These are phyloP conservation scores for Halocynthia roretzi DNA, from an alignment of 23 tunicate species.

Conservation along the genomic window DNA sequence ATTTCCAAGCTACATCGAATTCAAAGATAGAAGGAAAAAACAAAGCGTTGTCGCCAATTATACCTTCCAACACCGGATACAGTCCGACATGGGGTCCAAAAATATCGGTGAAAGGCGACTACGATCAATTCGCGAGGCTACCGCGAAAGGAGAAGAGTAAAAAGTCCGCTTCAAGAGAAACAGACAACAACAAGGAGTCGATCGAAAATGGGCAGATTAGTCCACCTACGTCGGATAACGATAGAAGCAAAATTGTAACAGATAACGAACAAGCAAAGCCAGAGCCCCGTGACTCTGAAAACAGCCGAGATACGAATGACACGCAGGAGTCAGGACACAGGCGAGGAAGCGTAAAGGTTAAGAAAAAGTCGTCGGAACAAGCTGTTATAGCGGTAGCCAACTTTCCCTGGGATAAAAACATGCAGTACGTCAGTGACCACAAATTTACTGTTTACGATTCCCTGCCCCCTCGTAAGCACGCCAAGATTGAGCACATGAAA, in stretches of 20 bases:
- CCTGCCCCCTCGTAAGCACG: slow-evolving; percentile 15
- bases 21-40: too few relatives aligned
- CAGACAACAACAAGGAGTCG: slow-evolving; percentile 2
- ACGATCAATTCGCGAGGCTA: slow-evolving; percentile 66
- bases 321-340: not conserved
- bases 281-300: not conserved
- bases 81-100: slow-evolving; percentile 1
- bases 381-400: not conserved
- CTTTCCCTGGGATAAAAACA: not conserved
- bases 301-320: too few relatives aligned
- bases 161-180: not conserved
- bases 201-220: too few relatives aligned
- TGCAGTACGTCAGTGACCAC: not conserved
- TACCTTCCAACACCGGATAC: too few relatives aligned
- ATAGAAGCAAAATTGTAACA: not conserved
- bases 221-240: too few relatives aligned
- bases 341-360: not conserved
- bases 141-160: slow-evolving; percentile 12
- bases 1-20: too few relatives aligned
- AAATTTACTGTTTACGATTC: not conserved
- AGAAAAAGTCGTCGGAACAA: not conserved
- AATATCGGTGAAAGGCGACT: slow-evolving; percentile 44
- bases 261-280: not conserved
- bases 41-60: too few relatives aligned
- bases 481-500: slow-evolving; percentile 25